Percentiles rank a stretch among this genome's conserved stretches.
phyloP scores from a whole-genome alignment of 2,797 vertebrate species.

The Eurystomus glaucurus region DNA sequence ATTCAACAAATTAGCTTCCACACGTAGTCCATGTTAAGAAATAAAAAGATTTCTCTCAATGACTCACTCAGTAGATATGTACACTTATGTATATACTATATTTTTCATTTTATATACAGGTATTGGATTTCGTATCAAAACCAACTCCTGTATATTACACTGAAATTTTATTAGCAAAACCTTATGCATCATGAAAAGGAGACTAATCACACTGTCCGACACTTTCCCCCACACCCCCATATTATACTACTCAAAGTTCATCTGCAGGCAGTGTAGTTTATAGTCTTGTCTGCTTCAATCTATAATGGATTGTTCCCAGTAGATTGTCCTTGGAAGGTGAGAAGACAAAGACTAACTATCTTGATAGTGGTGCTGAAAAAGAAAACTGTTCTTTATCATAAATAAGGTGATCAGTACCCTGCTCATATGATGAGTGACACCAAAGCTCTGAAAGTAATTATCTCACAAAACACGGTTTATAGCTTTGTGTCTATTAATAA shows the following conservation, averaged over 20 bases:
- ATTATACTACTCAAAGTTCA: neutral
- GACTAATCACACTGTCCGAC: neutral
- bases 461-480: neutral
- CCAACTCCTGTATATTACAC: neutral
- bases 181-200: neutral
- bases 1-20: neutral
- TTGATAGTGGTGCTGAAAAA: neutral
- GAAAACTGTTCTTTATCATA: neutral
- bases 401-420: neutral
- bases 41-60: neutral
- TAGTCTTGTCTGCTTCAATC: neutral
- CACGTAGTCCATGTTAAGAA: neutral
- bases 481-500: neutral
- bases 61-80: neutral
- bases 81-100: neutral
- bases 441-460: neutral
- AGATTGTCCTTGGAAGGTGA: neutral
- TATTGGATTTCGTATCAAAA: neutral
- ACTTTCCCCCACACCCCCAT: fast-evolving
- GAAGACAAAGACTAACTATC: neutral
- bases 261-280: neutral
- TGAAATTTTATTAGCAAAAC: neutral
- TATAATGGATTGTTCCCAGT: neutral
- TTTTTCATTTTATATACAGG: neutral
- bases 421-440: neutral